Base-by-base conservation (phyloP, 2,888 invertebrate species). In the Thymelicus lineola region DNA sequence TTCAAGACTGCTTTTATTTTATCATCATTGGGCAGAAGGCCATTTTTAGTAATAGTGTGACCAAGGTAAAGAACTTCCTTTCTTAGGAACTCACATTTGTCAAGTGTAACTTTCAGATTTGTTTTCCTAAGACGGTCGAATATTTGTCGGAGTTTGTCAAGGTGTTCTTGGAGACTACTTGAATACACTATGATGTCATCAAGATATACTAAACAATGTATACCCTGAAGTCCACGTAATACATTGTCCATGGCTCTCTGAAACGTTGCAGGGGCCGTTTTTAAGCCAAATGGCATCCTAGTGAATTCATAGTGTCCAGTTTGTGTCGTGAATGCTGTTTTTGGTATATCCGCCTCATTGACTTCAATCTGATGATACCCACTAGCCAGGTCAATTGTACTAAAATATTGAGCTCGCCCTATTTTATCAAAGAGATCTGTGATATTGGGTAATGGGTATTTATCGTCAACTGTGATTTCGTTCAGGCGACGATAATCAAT, bases 201-300 rank as follows among this genome's bases (percentile, higher is more conserved):
- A 20, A 20, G 20, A 20, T 20, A 20, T 20, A 20, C 20, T 3
- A 20, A 20, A 20, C 20, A 20, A 20, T 20, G 20, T 20, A 20
- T 20, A 20, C 20, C 20, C 20, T 20, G 20, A 20, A 20, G 20
- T 20, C 20, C 20, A 20, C 20, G 20, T 3, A 20, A 20, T 3
- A 20, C 20, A 20, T 20, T 20, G 66, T 86, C 80, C 86, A 87
- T 87, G 0, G 84, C 71, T 6, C 85, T 63, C 75, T 86, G 86
- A 66, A 89, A 87, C 0, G 86, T 86, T 0, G 82, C 81, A 0
- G 89, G 88, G 0, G 87, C 86, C 0, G 72, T 75, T 50, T 74
- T 76, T 17, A 80, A 42, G 0, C 79, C 79, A 62, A 82, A 80
- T 0, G 78, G 79, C 76, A 79, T 79, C 10, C 79, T 59, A 0